Evolutionary conservation across 2,888 invertebrate genomes (phyloP).

Genomic region (Thecophora atra): DNA sequence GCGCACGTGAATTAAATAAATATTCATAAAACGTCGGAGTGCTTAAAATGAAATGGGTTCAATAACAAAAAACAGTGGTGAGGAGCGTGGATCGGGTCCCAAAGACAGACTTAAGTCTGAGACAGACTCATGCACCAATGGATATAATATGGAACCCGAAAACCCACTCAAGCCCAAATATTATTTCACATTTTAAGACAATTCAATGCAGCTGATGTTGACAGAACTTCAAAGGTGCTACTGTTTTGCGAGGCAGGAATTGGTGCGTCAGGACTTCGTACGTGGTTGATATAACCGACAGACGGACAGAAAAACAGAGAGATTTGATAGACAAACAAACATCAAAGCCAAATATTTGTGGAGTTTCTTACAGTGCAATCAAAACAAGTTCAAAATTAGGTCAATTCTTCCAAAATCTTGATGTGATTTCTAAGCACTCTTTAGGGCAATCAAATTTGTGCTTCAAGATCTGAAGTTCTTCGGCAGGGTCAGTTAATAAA

Average conservation of each 20-base stretch:
- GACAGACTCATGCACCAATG: background rate
- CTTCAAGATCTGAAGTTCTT: too few species aligned
- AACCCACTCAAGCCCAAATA: background rate
- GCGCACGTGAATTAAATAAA: conserved; percentile 37
- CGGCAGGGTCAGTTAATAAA: too few species aligned
- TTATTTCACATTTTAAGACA: conserved; percentile 32
- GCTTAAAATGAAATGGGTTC: conserved; percentile 32
- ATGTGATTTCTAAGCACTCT: too few species aligned
- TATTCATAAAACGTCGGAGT: conserved; percentile 34
- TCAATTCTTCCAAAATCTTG: too few species aligned
- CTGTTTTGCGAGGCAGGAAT: background rate
- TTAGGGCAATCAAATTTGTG: too few species aligned
- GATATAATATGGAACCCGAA: background rate
- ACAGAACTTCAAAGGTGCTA: background rate
- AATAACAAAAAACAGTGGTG: background rate
- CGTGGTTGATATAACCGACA: background rate
- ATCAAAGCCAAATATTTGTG: too few species aligned
- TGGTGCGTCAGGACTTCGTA: background rate
- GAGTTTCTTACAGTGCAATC: too few species aligned
- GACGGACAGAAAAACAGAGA: too few species aligned
- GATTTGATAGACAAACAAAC: too few species aligned
- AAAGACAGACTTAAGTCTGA: background rate
- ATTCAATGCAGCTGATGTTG: conserved; percentile 31
- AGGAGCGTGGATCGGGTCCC: background rate
- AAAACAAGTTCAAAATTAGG: too few species aligned